These are phyloP conservation scores for Ascaphus truei DNA, from an alignment of 2,113 vertebrate species.

Conservation along the genomic window DNA sequence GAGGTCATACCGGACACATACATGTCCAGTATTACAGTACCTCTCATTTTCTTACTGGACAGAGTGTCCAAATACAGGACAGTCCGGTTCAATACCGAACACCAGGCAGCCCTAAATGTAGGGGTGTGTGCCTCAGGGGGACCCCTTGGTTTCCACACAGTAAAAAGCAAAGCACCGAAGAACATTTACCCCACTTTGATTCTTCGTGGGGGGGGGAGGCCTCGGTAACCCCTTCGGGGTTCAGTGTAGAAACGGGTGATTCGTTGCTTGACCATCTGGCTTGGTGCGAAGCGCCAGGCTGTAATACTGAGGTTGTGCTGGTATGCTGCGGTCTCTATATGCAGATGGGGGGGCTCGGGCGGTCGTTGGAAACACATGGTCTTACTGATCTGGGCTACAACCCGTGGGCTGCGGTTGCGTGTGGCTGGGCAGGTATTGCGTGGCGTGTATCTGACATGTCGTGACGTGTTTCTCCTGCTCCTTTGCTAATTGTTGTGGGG, in stretches of 20 bases:
- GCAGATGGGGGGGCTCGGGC: neutral
- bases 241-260: neutral
- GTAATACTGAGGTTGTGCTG: neutral
- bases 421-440: constrained; percentile 12
- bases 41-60: too few species aligned
- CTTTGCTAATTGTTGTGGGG: constrained; percentile 4
- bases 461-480: neutral
- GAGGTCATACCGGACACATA: too few species aligned
- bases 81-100: too few species aligned
- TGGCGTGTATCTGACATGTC: neutral
- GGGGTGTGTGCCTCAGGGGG: too few species aligned
- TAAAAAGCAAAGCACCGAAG: too few species aligned
- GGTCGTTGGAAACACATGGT: constrained; percentile 29
- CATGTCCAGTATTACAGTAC: too few species aligned
- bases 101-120: too few species aligned
- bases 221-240: too few species aligned
- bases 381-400: neutral
- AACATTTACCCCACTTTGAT: too few species aligned
- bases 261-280: neutral
- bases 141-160: too few species aligned
- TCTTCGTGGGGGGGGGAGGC: too few species aligned
- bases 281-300: neutral
- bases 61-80: too few species aligned
- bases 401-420: neutral
- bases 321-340: constrained; percentile 13